A percentile compares a stretch with the other conserved stretches of the same genome.
phyloP scores from a whole-genome alignment of 1,140 invertebrate species.

The Brachionus asplanchnoidis region DNA sequence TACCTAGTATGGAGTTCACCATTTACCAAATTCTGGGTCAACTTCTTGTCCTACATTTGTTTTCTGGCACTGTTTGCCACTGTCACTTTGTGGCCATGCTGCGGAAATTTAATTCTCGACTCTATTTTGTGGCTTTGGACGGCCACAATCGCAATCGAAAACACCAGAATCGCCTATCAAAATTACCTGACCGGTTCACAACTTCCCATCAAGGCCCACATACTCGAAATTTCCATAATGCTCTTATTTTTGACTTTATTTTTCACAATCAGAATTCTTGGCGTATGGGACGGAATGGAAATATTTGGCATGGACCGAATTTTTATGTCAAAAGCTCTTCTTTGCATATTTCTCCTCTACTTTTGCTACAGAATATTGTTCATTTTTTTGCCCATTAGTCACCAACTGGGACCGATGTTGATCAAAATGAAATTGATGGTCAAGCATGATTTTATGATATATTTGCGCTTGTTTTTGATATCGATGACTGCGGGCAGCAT shows the following conservation, averaged over 20 bases:
- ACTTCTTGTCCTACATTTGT: conserved; percentile 54
- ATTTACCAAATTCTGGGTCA: conserved; percentile 55
- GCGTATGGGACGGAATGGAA: conserved; percentile 43
- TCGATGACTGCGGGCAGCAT: conserved; percentile 57
- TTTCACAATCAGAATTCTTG: conserved; percentile 48
- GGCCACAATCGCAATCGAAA: conserved; percentile 48
- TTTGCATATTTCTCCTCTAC: conserved; percentile 52
- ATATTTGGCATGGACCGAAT: conserved; percentile 44
- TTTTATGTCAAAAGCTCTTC: conserved; percentile 47
- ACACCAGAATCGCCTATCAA: conserved; percentile 47
- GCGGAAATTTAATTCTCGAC: conserved; percentile 54
- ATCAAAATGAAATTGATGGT: conserved; percentile 58
- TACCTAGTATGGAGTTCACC: conserved; percentile 53
- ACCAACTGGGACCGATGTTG: conserved; percentile 56
- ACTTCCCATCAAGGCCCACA: conserved; percentile 46
- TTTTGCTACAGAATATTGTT: conserved; percentile 57
- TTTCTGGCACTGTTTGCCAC: conserved; percentile 55
- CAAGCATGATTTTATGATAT: conserved; percentile 56
- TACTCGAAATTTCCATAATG: conserved; percentile 42
- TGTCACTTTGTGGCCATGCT: conserved; percentile 55
- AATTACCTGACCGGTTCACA: conserved; percentile 48
- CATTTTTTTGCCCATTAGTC: conserved; percentile 57
- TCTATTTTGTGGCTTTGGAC: conserved; percentile 54
- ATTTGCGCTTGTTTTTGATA: conserved; percentile 57
- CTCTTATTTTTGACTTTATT: conserved; percentile 46